Base-by-base conservation (phyloP, 1,140 invertebrate species). In the Brachionus asplanchnoidis region DNA sequence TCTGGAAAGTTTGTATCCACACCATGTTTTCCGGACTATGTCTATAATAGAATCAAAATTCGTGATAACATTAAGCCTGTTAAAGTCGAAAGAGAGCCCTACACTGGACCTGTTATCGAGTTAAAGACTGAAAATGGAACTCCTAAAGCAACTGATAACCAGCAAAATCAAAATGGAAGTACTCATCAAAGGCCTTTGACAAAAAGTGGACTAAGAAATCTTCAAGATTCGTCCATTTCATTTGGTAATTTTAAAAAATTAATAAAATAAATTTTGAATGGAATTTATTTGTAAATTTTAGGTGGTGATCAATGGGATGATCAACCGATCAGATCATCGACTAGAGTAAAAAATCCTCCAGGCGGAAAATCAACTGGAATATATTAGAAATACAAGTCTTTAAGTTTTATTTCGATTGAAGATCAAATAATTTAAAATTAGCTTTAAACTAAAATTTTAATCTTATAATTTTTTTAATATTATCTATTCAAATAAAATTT, bases 171-270 rank as follows among this genome's bases (percentile, higher is more conserved):
- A 44, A 82, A 40, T 26, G 40, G 53, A 85, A 86, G 78, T 53
- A 85, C 86, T 86, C 60, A 86, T 88, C 80, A 70, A 87, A 60
- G 78, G 53, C 86, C 85, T 23, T 85, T 86, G 65, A 86, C 84
- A 17, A 73, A 85, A 14, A 32, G 85, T 40, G 86, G 85, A 77
- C 87, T 87, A 84, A 92, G 95, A 80, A 95, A 97, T 90, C 91
- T 96, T 88, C 96, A 98, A 89, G 95, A 96, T 87, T 96, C 95
- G 53, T 95, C 94, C 80, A 97, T 98, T 91, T 95, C 95, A 68
- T 93, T 98, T 23, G 40, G 70, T 75, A 36, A 70, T 9, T 70
- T n/a, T 20, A 23, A 8, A 36, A 6, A 6, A 36, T 36, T 36
- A 28, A 1, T 28, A 66, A 7, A 36, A 7, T 36, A 36, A 36